Evolutionary conservation across 2,888 invertebrate species (phyloP).

Genomic region (Epiblema foenella): DNA sequence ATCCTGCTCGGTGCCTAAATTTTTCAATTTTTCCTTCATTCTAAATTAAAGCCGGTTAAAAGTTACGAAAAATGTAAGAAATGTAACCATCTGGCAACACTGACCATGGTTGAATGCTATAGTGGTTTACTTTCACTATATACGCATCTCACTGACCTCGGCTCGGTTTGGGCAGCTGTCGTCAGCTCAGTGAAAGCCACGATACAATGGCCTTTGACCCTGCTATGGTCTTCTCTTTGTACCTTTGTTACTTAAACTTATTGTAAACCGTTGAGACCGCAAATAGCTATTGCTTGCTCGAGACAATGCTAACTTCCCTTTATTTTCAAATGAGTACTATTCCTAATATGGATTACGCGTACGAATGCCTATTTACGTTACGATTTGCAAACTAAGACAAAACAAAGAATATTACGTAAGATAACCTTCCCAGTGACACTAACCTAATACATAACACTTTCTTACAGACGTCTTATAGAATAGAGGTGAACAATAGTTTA

Average conservation of each 20-base stretch:
- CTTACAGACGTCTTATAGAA: no score
- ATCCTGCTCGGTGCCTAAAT: no score
- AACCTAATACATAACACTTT: no score
- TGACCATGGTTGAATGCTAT: conserved; percentile 43
- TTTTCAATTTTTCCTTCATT: no score
- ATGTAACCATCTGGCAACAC: no score
- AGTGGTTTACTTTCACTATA: conserved; percentile 60
- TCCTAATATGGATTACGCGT: conserved; percentile 1
- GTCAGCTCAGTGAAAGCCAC: conserved; percentile 41
- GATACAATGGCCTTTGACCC: conserved; percentile 43
- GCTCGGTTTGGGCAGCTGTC: conserved; percentile 34
- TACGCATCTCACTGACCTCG: conserved; percentile 64
- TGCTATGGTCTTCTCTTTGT: conserved; percentile 32
- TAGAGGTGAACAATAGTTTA: no score
- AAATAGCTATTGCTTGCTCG: conserved; percentile 12
- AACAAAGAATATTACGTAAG: no score
- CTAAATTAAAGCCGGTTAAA: no score
- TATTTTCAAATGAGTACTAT: conserved; percentile 5
- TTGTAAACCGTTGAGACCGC: conserved; percentile 10
- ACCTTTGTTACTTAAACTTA: conserved; percentile 11
- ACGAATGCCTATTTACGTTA: neutral
- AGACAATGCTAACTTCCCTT: conserved; percentile 17
- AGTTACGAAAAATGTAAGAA: no score
- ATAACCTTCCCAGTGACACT: no score
- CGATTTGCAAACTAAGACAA: neutral